Conservation (phyloP, 1,140 invertebrate species). For the Drosophila chauvacae region DNA sequence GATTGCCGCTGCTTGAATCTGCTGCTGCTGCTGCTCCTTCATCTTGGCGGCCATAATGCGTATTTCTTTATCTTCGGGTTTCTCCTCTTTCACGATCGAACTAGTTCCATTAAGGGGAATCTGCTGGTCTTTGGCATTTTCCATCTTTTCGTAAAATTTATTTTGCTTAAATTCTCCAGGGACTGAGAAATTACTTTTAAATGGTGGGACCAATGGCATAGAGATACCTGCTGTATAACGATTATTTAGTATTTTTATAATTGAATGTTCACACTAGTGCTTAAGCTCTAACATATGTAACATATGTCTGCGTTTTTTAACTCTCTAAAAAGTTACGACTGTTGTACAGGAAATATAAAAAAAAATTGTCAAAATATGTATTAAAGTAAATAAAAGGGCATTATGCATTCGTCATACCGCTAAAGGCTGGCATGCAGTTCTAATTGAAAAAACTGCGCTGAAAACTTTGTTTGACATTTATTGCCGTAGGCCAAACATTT, state of each 20-base stretch:
- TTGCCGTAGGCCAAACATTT: conserved; percentile 74
- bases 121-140: background rate
- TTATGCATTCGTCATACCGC: background rate
- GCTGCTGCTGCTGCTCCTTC: background rate
- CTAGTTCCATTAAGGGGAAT: background rate
- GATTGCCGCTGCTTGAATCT: background rate
- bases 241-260: background rate
- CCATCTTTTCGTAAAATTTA: background rate
- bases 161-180: background rate
- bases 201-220: background rate
- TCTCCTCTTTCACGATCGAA: background rate
- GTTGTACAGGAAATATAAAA: background rate
- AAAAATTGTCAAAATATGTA: background rate
- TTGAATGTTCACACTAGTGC: too few species aligned
- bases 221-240: accelerated
- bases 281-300: too few species aligned
- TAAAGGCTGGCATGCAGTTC: conserved; percentile 27
- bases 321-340: too few species aligned
- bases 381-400: conserved; percentile 2
- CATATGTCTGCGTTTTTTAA: background rate
- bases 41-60: background rate
- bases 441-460: conserved; percentile 67
- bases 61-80: background rate
- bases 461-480: conserved; percentile 76
- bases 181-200: background rate